Percentiles rank a stretch among this genome's conserved stretches.
Conservation (phyloP, 1,140 invertebrate genomes). For the Lordiphosa stackelbergi region DNA sequence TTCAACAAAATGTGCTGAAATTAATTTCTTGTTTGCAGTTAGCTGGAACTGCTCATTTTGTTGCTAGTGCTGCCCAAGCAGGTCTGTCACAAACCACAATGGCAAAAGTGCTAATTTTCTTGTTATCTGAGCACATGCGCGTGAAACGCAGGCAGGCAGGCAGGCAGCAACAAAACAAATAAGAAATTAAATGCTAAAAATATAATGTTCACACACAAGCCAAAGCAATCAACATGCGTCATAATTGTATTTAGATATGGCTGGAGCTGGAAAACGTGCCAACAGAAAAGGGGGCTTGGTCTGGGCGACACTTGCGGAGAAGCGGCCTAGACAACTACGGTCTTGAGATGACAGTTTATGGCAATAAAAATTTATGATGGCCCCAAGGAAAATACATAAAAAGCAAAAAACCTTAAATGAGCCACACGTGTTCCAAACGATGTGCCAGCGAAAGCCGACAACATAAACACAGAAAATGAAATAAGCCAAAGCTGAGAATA, state of each 20-base stretch:
- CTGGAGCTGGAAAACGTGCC: slow-evolving; percentile 31
- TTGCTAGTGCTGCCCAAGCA: slow-evolving; percentile 6
- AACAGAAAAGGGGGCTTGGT: slow-evolving; percentile 2
- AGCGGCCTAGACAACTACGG: background rate
- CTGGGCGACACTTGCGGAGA: too few species aligned
- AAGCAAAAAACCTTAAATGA: slow-evolving; percentile 51
- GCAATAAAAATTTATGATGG: slow-evolving; percentile 58
- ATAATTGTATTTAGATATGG: slow-evolving; percentile 49
- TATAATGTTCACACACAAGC: slow-evolving; percentile 9
- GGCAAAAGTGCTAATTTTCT: slow-evolving; percentile 56
- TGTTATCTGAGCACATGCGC: slow-evolving; percentile 57
- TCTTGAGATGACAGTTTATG: slow-evolving; percentile 19
- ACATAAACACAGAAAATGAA: slow-evolving; percentile 6
- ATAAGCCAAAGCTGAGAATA: slow-evolving; percentile 8
- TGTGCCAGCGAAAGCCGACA: slow-evolving; percentile 41
- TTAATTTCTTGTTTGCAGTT: slow-evolving; percentile 14
- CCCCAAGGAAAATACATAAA: slow-evolving; percentile 49
- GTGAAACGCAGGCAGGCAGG: slow-evolving; percentile 18
- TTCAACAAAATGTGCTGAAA: background rate
- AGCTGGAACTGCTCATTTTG: slow-evolving; percentile 20
- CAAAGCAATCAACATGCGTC: slow-evolving; percentile 40
- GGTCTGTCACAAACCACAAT: slow-evolving; percentile 9
- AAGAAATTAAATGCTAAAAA: slow-evolving; percentile 11
- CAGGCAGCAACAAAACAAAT: slow-evolving; percentile 8
- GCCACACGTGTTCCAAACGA: slow-evolving; percentile 64